Conservation (phyloP, 2,797 vertebrate genomes). For the Hippoglossus hippoglossus region DNA sequence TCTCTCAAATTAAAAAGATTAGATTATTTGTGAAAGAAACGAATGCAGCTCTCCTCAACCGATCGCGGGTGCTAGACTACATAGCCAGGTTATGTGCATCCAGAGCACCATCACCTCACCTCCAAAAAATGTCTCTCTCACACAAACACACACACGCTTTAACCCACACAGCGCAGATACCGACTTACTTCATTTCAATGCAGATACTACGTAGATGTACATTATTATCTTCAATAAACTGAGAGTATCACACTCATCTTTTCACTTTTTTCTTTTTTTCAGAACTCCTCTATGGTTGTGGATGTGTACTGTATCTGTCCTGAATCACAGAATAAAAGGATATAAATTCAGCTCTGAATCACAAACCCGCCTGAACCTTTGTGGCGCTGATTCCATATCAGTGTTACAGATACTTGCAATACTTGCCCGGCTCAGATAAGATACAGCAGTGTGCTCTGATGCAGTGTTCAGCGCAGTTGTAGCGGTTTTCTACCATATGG, state of each 20-base stretch:
- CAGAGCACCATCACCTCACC: neutral
- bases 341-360: conserved; percentile 55
- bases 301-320: conserved; percentile 17
- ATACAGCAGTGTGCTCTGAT: conserved; percentile 41
- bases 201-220: conserved; percentile 54
- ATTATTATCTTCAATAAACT: conserved; percentile 61
- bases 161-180: conserved; percentile 52
- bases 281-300: conserved; percentile 19
- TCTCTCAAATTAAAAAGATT: conserved; percentile 93
- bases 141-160: conserved; percentile 23
- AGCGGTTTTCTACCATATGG: conserved; percentile 6
- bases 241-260: conserved; percentile 58
- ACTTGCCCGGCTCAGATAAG: conserved; percentile 63
- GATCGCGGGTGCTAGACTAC: conserved; percentile 64
- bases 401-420: conserved; percentile 40
- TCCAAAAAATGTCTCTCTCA: conserved; percentile 6
- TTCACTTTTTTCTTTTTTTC: conserved; percentile 26
- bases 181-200: conserved; percentile 52
- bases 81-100: conserved; percentile 54
- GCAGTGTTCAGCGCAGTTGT: conserved; percentile 19
- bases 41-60: conserved; percentile 74
- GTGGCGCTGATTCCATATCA: conserved; percentile 53
- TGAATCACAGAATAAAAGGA: conserved; percentile 38
- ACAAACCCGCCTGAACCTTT: conserved; percentile 51
- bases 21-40: conserved; percentile 87